Conservation (phyloP, 2,797 vertebrate species). For the Odontamblyopus lacepedii region DNA sequence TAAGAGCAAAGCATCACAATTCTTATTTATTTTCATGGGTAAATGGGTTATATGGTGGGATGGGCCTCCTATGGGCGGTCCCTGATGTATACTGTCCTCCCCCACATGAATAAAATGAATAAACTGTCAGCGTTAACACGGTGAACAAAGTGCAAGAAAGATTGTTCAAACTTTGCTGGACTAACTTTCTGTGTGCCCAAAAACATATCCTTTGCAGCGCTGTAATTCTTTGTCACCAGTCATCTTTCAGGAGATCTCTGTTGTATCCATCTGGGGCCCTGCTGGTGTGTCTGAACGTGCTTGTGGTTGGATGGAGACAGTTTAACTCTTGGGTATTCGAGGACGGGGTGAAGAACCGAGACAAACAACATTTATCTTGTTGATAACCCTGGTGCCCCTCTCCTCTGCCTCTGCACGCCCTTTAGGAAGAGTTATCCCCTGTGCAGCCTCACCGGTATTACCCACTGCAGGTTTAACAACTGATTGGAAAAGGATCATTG, state of each 20-base stretch:
- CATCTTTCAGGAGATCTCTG: slow-evolving; percentile 22
- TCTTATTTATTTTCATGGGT: no score
- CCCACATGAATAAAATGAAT: not conserved
- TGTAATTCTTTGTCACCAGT: slow-evolving; percentile 37
- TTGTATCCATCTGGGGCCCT: slow-evolving; percentile 22
- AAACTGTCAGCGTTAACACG: not conserved
- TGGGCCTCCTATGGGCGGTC: no score
- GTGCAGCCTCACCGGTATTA: slow-evolving; percentile 17
- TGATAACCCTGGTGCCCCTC: slow-evolving; percentile 39
- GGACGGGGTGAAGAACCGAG: slow-evolving; percentile 43
- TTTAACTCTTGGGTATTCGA: slow-evolving; percentile 48
- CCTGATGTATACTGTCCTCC: no score
- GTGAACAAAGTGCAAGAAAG: not conserved
- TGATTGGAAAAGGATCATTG: not conserved
- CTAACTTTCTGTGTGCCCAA: not conserved
- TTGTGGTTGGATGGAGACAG: slow-evolving; percentile 39
- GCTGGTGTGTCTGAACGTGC: slow-evolving; percentile 39
- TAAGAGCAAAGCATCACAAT: no score
- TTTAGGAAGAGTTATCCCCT: slow-evolving; percentile 36
- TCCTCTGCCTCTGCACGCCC: slow-evolving; percentile 15
- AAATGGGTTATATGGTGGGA: no score
- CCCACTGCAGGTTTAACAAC: slow-evolving; percentile 6
- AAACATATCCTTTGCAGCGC: slow-evolving; percentile 13
- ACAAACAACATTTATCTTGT: slow-evolving; percentile 57
- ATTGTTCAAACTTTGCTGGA: not conserved